Evolutionary conservation across 2,797 vertebrate genomes (phyloP).

Genomic region (Molossus alvarezi): DNA sequence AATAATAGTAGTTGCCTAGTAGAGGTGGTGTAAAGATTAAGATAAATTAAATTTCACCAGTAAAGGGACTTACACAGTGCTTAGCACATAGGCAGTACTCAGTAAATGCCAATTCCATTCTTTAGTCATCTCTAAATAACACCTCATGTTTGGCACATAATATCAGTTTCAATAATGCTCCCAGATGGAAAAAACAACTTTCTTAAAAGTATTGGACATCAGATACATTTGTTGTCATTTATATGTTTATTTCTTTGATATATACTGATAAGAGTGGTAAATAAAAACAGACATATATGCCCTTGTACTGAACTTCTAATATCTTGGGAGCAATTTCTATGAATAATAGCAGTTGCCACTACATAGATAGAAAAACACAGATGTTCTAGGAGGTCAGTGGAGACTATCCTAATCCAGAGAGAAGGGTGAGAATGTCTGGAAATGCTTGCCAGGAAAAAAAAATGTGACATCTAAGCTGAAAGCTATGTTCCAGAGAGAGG

Average conservation of each 20-base stretch:
- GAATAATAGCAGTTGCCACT: constrained; percentile 13
- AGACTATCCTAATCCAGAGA: not conserved
- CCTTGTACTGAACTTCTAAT: not conserved
- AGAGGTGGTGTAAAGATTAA: not conserved
- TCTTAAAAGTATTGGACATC: constrained; percentile 27
- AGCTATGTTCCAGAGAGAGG: not conserved
- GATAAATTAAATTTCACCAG: constrained; percentile 23
- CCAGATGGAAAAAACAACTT: not conserved
- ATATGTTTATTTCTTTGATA: not conserved
- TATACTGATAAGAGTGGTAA: not conserved
- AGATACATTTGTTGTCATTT: constrained; percentile 11
- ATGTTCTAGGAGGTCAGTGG: not conserved
- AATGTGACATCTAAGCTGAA: not conserved
- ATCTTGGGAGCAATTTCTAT: not conserved
- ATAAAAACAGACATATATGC: not conserved
- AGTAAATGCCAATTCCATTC: not conserved
- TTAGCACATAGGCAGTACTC: not conserved
- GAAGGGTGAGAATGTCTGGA: not conserved
- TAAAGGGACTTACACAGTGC: not conserved
- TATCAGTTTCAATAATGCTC: constrained; percentile 1
- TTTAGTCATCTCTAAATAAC: not conserved
- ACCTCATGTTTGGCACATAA: constrained; percentile 1
- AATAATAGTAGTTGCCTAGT: not conserved
- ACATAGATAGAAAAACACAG: not conserved
- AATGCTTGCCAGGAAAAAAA: not conserved